phyloP scores from a whole-genome alignment of 2,888 invertebrate species.

The Rhyacophila evoluta region DNA sequence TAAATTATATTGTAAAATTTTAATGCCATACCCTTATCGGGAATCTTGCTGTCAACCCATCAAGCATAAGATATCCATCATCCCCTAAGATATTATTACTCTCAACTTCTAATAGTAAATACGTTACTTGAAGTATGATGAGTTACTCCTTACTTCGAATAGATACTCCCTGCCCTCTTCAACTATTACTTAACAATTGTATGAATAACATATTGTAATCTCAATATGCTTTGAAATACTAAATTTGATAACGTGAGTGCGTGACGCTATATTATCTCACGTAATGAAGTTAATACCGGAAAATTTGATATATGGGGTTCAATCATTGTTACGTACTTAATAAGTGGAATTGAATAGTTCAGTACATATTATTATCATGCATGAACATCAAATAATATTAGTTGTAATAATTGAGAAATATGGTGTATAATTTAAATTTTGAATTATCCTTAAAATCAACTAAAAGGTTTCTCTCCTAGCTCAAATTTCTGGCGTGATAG shows the following conservation, averaged over 20 bases:
- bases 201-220: slow-evolving; percentile 46
- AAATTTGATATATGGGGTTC: slow-evolving; percentile 37
- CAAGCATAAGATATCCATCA: slow-evolving; percentile 46
- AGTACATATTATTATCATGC: not conserved
- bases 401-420: too few species aligned
- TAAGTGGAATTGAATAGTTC: not conserved
- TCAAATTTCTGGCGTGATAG: too few species aligned
- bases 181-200: slow-evolving; percentile 49
- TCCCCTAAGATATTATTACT: slow-evolving; percentile 36
- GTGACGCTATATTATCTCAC: slow-evolving; percentile 39
- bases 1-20: too few species aligned
- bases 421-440: too few species aligned
- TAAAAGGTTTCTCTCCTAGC: too few species aligned
- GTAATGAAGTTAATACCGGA: slow-evolving; percentile 46
- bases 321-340: not conserved
- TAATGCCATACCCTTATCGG: slow-evolving; percentile 37
- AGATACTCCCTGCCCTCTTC: not conserved
- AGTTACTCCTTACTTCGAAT: slow-evolving; percentile 22
- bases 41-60: slow-evolving; percentile 41
- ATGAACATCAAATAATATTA: not conserved
- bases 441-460: too few species aligned
- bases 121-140: slow-evolving; percentile 40
- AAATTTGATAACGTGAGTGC: slow-evolving; percentile 37
- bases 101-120: slow-evolving; percentile 37
- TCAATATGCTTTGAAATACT: slow-evolving; percentile 41